Conservation (phyloP, 2,888 invertebrate genomes). For the Willowsia nigromaculata region DNA sequence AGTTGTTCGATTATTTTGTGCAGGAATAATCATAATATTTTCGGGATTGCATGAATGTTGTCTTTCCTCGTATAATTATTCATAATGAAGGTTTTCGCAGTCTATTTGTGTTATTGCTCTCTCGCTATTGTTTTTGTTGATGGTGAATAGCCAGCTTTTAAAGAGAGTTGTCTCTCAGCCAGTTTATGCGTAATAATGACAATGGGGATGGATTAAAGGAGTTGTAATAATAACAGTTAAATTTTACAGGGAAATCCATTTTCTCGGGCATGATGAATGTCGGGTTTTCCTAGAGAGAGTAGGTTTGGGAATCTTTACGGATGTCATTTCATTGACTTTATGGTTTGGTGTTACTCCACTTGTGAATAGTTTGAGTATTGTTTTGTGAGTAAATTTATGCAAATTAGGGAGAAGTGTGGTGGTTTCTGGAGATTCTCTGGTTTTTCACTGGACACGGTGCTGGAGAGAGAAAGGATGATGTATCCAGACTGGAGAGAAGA, state of each 20-base stretch:
- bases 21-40: no score
- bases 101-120: no score
- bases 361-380: not conserved
- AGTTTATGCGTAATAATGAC: not conserved
- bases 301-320: no score
- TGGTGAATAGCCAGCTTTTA: not conserved
- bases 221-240: conserved; percentile 12
- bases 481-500: no score
- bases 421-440: not conserved
- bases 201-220: not conserved
- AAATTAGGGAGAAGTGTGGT: not conserved
- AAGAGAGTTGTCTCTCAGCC: not conserved
- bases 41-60: no score
- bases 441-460: not conserved
- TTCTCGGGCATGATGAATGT: not conserved
- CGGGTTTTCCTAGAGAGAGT: not conserved
- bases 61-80: no score
- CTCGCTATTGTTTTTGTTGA: no score
- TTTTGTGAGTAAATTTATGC: conserved; percentile 16
- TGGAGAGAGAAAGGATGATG: not conserved
- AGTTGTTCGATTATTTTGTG: no score
- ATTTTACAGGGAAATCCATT: not conserved
- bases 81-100: no score
- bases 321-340: not conserved
- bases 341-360: not conserved